Conservation (phyloP, 2,113 vertebrate genomes). For the Nothocercus julius region DNA sequence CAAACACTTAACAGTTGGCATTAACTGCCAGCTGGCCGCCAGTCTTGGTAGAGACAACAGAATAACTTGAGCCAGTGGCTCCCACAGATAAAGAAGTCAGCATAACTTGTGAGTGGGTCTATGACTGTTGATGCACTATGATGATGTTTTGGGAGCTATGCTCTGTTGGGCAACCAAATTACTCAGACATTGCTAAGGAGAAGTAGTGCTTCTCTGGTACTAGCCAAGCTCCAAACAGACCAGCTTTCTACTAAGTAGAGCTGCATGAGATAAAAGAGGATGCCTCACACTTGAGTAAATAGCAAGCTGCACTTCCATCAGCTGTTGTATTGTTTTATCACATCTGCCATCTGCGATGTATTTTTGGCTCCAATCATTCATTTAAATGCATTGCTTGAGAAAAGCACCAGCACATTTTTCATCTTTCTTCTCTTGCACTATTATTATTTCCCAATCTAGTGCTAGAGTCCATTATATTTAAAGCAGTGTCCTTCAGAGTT, state of each 20-base stretch:
- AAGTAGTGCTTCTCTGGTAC: not conserved
- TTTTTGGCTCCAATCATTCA: not conserved
- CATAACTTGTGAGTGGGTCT: fast-evolving
- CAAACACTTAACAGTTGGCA: not conserved
- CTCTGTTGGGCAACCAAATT: not conserved
- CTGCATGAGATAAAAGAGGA: not conserved
- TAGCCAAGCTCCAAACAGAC: not conserved
- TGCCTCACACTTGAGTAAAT: not conserved
- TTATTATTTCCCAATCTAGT: not conserved
- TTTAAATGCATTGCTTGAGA: not conserved
- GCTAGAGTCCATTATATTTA: not conserved
- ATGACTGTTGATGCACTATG: not conserved
- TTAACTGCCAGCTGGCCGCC: not conserved
- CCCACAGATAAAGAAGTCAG: not conserved
- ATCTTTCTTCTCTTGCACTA: not conserved
- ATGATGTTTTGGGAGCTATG: not conserved
- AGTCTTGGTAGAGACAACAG: not conserved
- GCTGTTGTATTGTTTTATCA: not conserved
- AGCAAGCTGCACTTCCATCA: not conserved
- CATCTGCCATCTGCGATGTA: not conserved
- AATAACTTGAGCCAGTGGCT: not conserved
- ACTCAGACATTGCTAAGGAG: not conserved
- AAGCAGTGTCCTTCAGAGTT: not conserved
- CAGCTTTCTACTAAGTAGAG: not conserved
- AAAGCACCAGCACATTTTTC: not conserved